Evolutionary conservation across 1,140 invertebrate species (phyloP).

Genomic region (Drosophila sucinea): DNA sequence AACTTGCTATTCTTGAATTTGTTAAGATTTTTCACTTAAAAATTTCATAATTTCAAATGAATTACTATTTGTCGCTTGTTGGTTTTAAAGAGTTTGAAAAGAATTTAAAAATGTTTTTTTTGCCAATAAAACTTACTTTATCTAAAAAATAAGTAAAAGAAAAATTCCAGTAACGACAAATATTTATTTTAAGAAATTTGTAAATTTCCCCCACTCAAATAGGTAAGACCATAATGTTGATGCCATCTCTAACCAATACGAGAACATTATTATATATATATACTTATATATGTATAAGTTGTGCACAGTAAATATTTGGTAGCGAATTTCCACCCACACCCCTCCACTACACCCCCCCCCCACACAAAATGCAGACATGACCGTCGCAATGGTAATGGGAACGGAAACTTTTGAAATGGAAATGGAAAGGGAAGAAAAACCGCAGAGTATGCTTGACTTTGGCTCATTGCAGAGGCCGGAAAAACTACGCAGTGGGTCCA

Average conservation of each 20-base stretch:
- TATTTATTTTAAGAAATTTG: too few species aligned
- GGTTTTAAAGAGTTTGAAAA: too few species aligned
- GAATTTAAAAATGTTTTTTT: too few species aligned
- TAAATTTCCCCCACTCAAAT: too few species aligned
- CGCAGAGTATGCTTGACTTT: constrained; percentile 74
- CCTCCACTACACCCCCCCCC: not conserved
- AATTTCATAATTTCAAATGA: too few species aligned
- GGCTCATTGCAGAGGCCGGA: constrained; percentile 32
- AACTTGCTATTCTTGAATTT: too few species aligned
- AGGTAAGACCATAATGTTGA: not conserved
- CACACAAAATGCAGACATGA: constrained; percentile 23
- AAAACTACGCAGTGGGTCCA: constrained; percentile 47
- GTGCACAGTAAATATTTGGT: constrained; percentile 71
- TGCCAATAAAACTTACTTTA: too few species aligned
- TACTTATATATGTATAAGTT: constrained; percentile 56
- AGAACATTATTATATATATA: constrained; percentile 45
- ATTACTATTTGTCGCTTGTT: too few species aligned
- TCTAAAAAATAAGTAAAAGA: too few species aligned
- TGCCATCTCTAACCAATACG: constrained; percentile 50
- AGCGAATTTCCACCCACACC: constrained; percentile 17
- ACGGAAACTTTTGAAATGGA: constrained; percentile 18
- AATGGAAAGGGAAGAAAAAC: constrained; percentile 32
- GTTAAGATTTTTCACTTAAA: too few species aligned
- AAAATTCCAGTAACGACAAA: too few species aligned
- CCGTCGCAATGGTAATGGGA: constrained; percentile 15